Percentiles rank a stretch among this genome's conserved stretches.
Evolutionary conservation across 2,797 vertebrate species (phyloP).

Genomic region (Manis crassicaudata): DNA sequence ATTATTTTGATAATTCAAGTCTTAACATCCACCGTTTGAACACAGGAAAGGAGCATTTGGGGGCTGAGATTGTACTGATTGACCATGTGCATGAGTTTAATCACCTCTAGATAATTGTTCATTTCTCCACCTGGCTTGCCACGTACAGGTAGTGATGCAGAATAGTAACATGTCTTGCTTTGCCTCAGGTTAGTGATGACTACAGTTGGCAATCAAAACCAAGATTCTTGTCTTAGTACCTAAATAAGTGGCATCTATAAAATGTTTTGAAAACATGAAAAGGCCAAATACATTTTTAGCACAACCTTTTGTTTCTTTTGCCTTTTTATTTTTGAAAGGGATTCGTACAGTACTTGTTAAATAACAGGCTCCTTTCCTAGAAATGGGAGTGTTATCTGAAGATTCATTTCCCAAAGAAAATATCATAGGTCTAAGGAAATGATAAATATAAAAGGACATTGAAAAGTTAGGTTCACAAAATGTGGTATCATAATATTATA

Average conservation of each 20-base stretch:
- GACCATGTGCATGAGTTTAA: background rate
- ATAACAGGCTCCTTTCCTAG: background rate
- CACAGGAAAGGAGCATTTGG: conserved; percentile 14
- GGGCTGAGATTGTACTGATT: conserved; percentile 40
- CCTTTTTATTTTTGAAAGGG: conserved; percentile 6
- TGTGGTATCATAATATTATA: background rate
- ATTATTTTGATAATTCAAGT: conserved; percentile 59
- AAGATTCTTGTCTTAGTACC: conserved; percentile 6
- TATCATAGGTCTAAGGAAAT: background rate
- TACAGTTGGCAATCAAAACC: background rate
- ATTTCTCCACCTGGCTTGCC: background rate
- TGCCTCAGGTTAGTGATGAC: background rate
- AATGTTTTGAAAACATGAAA: conserved; percentile 40
- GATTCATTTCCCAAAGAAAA: conserved; percentile 13
- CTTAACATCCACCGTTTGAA: conserved; percentile 13
- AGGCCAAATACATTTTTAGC: background rate
- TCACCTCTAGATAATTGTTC: background rate
- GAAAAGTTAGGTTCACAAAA: conserved; percentile 21
- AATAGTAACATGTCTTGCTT: background rate
- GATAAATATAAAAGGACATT: background rate
- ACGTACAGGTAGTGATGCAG: background rate
- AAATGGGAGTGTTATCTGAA: background rate
- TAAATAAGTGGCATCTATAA: conserved; percentile 14
- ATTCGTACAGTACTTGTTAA: background rate
- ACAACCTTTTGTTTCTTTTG: conserved; percentile 16